These are phyloP conservation scores for Drusus annulatus DNA, from an alignment of 1,140 invertebrate species.

Conservation along the genomic window DNA sequence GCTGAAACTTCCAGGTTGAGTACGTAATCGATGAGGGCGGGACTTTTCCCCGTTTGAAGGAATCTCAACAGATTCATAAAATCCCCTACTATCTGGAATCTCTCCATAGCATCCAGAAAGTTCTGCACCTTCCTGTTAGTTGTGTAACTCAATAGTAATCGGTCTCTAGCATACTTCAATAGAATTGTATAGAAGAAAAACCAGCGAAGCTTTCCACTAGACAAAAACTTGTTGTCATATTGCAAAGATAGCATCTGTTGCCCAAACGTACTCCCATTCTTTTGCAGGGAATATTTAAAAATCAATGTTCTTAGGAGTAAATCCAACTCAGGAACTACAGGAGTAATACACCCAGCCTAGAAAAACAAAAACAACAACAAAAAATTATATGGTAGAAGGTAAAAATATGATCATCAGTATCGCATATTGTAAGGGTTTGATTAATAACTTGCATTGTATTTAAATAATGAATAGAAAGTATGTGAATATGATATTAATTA, in stretches of 20 bases:
- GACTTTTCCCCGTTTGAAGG: constrained; percentile 74
- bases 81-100: constrained; percentile 70
- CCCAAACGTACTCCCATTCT: constrained; percentile 74
- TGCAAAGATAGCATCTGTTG: constrained; percentile 75
- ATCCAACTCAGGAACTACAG: constrained; percentile 74
- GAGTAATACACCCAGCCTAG: constrained; percentile 71
- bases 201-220: constrained; percentile 70
- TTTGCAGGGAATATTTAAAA: constrained; percentile 73
- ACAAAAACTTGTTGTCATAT: constrained; percentile 71
- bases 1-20: constrained; percentile 70
- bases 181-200: constrained; percentile 72
- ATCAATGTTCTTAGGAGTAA: constrained; percentile 72
- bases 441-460: too few species aligned
- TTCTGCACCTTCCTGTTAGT: constrained; percentile 70
- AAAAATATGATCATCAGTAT: neutral
- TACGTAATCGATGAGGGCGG: constrained; percentile 73
- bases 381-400: neutral
- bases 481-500: too few species aligned
- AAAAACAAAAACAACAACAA: constrained; percentile 60
- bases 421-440: too few species aligned
- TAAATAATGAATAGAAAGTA: too few species aligned
- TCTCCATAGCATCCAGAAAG: constrained; percentile 70
- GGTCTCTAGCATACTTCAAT: constrained; percentile 72
- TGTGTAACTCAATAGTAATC: constrained; percentile 69
- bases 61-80: constrained; percentile 77